Evolutionary conservation across 1,140 invertebrate genomes (phyloP), one percentile per base, ranked within the genome.

Genomic region (Watersipora subatra): DNA sequence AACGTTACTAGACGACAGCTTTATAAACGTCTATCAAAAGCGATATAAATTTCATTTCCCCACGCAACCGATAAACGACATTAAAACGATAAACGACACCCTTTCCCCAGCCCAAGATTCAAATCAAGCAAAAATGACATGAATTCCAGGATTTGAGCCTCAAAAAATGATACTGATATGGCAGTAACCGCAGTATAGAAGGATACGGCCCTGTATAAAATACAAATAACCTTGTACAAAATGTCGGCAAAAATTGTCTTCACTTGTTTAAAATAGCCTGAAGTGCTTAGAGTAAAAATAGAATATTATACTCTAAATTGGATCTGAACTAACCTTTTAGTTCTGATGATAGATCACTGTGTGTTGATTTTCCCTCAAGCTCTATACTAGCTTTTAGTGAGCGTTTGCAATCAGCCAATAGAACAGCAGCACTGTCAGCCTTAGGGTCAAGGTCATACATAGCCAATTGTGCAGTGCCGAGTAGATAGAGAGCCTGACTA

Each of bases 401-500:
- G 3, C 66, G 62, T 57, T 71, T 74, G 12, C 72, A 70, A 62
- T 76, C 72, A 12, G 67, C 62, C 20, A 78, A 65, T 19, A 72
- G 66, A 30, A 71, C 64, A 2, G 67, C 69, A 25, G 73, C 72
- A 15, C 63, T 66, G 1, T 75, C 72, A 15, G 70, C 74, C 12
- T 68, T 61, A 7, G 72, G 71, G 22, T 68, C 70, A 67, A 74
- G 73, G 30, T 79, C 76, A 68, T 67, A 78, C 57, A 69, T 63
- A 1, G 70, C 71, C 66, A 78, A 70, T 65, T 78, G 78, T 7
- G 78, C 69, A 26, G 69, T 63, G 2, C 76, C 78, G 57, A 78
- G 73, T 15, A 76, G 67, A 62, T 73, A 78, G 12, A 79, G 69
- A 20, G 73, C 71, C 56, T 73, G 70, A 65, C 73, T 77, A 61